These are phyloP conservation scores for Trisateles emortualis DNA, from an alignment of 2,888 invertebrate species.

Conservation along the genomic window DNA sequence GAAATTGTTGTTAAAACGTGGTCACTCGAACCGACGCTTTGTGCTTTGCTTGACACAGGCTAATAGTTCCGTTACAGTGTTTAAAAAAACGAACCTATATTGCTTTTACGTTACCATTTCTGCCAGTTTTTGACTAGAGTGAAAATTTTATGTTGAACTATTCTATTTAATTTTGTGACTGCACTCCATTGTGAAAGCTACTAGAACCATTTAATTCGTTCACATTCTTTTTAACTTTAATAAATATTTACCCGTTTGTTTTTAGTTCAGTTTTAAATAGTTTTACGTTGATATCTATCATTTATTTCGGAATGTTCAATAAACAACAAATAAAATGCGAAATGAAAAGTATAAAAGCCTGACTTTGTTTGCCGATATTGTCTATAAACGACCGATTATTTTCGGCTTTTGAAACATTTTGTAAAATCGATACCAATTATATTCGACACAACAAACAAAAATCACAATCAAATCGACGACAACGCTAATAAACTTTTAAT, in stretches of 20 bases:
- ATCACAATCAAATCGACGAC: conserved; percentile 30
- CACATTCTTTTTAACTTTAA: not conserved
- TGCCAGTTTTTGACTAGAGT: conserved; percentile 22
- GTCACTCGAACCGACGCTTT: conserved; percentile 46
- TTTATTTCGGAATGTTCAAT: not conserved
- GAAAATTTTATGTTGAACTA: conserved; percentile 14
- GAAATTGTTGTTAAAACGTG: conserved; percentile 58
- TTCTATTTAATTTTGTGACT: conserved; percentile 19
- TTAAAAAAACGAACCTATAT: conserved; percentile 38
- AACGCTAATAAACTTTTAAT: conserved; percentile 36
- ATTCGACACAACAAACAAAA: conserved; percentile 37
- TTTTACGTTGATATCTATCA: not conserved
- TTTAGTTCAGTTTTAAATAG: not conserved
- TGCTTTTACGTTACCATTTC: conserved; percentile 25
- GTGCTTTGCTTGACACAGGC: conserved; percentile 42
- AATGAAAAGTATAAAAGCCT: conserved; percentile 1
- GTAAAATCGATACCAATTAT: conserved; percentile 39
- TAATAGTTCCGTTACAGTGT: conserved; percentile 43
- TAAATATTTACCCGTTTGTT: conserved; percentile 2
- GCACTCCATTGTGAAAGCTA: conserved; percentile 8
- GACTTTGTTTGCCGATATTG: conserved; percentile 5
- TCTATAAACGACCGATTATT: conserved; percentile 17
- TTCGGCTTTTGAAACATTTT: conserved; percentile 8
- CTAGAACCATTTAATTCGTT: conserved; percentile 7
- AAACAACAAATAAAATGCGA: not conserved